A percentile compares a stretch with the other conserved stretches of the same genome.
phyloP scores from a whole-genome alignment of 2,888 invertebrate genomes.

The Trissonchulus sp. region DNA sequence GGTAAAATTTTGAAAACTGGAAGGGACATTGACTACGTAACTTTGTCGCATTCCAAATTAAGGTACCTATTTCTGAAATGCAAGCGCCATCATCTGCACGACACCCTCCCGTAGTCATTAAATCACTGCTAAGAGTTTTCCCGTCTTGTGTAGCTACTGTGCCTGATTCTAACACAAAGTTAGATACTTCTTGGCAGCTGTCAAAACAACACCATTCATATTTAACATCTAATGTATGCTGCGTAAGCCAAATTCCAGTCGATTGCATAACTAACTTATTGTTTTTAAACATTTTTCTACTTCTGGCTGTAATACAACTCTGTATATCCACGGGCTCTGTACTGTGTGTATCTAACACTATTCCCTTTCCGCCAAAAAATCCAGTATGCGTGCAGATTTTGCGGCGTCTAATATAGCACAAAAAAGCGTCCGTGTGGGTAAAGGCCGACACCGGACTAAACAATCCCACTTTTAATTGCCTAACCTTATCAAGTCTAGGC shows the following conservation, averaged over 20 bases:
- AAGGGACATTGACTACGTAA: neutral
- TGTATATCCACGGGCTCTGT: too few species aligned
- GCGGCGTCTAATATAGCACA: too few species aligned
- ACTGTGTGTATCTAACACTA: too few species aligned
- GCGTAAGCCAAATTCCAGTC: neutral
- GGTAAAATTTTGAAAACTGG: neutral
- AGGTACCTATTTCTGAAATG: neutral
- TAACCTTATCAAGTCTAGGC: too few species aligned
- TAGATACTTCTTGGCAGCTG: neutral
- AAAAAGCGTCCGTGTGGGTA: too few species aligned
- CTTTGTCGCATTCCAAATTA: neutral
- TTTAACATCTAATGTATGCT: neutral
- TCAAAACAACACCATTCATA: conserved; percentile 10
- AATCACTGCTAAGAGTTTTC: conserved; percentile 2
- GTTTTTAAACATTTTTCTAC: too few species aligned
- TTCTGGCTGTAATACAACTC: too few species aligned
- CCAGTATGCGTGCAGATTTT: too few species aligned
- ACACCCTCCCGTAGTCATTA: neutral
- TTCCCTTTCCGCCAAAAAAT: too few species aligned
- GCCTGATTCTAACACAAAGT: conserved; percentile 5
- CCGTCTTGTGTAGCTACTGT: neutral
- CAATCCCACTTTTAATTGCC: too few species aligned
- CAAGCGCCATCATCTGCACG: neutral
- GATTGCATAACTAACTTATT: too few species aligned
- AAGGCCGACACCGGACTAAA: too few species aligned